These are phyloP conservation scores for Epinotia nisella DNA, from an alignment of 2,888 invertebrate genomes.

Conservation along the genomic window DNA sequence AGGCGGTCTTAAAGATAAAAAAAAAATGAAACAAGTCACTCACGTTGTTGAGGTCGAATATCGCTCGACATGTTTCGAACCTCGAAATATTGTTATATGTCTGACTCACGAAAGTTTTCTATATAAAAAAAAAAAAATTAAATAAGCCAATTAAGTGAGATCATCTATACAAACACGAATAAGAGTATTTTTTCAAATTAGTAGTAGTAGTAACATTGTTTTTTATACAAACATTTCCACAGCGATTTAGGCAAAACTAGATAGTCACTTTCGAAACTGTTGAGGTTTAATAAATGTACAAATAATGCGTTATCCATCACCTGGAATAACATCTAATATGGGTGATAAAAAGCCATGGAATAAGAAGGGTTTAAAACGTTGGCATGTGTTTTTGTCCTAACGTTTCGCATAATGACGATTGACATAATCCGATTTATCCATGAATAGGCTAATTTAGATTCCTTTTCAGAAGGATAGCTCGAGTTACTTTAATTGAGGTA, in stretches of 20 bases:
- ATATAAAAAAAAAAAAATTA: no score
- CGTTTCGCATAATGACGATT: background rate
- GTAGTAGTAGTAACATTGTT: background rate
- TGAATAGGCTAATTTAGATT: background rate
- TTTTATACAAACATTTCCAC: background rate
- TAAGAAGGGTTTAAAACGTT: background rate
- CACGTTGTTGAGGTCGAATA: no score
- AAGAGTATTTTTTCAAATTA: slow-evolving; percentile 26
- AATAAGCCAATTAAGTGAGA: slow-evolving; percentile 37
- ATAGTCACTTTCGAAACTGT: slow-evolving; percentile 29
- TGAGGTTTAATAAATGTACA: background rate
- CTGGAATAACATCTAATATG: background rate
- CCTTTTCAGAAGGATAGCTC: background rate
- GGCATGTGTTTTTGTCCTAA: background rate
- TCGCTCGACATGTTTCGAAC: no score
- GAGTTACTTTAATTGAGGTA: background rate
- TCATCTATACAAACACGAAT: slow-evolving; percentile 23
- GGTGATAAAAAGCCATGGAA: background rate
- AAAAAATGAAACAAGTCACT: no score
- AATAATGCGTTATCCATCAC: background rate
- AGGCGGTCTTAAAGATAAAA: no score
- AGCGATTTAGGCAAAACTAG: background rate
- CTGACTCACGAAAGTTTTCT: no score
- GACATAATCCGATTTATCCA: background rate
- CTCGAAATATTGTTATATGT: no score